Conservation (phyloP, 1,140 invertebrate species). For the Fopius arisanus region DNA sequence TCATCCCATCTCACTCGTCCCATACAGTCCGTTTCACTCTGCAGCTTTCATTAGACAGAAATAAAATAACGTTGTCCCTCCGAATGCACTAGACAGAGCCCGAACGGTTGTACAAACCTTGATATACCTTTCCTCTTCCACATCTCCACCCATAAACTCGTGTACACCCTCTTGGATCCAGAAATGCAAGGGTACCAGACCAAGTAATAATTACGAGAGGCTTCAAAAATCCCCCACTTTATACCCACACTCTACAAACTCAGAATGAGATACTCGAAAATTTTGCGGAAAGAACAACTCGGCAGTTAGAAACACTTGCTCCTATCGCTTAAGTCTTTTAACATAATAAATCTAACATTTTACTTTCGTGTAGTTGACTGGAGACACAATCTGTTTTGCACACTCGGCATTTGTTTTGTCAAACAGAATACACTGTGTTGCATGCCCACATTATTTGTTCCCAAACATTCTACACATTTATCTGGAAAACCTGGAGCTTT, state of each 20-base stretch:
- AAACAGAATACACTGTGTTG: too few species aligned
- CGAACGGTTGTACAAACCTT: neutral
- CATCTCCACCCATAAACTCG: slow-evolving; percentile 1
- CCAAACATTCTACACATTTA: too few species aligned
- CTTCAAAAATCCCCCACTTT: neutral
- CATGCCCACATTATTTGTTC: too few species aligned
- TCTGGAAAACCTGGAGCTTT: too few species aligned
- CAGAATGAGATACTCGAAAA: neutral
- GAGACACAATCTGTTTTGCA: too few species aligned
- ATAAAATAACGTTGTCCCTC: slow-evolving; percentile 46
- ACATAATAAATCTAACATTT: neutral
- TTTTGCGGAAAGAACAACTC: neutral
- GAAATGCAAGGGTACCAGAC: slow-evolving; percentile 7
- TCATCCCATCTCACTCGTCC: neutral
- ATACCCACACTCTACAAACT: neutral
- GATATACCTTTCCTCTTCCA: neutral
- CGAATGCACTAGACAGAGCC: neutral
- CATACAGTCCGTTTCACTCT: neutral
- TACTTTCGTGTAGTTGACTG: neutral
- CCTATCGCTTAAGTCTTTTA: neutral
- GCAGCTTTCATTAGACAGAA: slow-evolving; percentile 30
- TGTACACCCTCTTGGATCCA: neutral
- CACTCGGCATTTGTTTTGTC: too few species aligned
- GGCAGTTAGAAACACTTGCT: neutral
- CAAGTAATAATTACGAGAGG: slow-evolving; percentile 1